These are phyloP conservation scores for Eublepharis macularius DNA, from an alignment of 2,113 vertebrate species.

Conservation along the genomic window DNA sequence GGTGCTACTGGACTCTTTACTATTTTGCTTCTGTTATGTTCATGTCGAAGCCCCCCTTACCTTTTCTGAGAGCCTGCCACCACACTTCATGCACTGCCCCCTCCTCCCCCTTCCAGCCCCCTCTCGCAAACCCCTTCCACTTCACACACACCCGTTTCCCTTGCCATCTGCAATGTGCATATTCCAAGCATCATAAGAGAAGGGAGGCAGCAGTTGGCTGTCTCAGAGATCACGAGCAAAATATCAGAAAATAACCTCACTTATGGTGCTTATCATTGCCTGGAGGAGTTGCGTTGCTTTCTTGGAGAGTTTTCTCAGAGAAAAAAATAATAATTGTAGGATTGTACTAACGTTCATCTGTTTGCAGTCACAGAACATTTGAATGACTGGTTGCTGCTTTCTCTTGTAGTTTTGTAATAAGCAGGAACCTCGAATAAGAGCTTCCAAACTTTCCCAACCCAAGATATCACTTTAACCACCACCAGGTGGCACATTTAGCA, in stretches of 20 bases:
- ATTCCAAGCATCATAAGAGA: background rate
- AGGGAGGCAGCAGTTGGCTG: background rate
- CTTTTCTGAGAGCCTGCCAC: background rate
- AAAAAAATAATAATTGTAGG: rapidly evolving
- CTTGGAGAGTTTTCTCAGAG: constrained; percentile 2
- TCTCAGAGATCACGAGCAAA: background rate
- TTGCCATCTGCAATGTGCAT: background rate
- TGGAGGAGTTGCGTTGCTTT: background rate
- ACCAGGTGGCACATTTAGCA: too few relatives aligned
- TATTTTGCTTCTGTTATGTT: rapidly evolving
- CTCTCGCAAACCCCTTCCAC: background rate
- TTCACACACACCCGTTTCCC: rapidly evolving
- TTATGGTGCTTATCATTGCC: background rate
- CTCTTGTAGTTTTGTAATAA: too few relatives aligned
- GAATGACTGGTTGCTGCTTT: background rate
- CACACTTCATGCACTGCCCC: background rate
- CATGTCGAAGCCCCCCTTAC: background rate
- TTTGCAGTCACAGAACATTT: background rate
- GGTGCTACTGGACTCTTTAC: too few relatives aligned
- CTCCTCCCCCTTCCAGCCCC: rapidly evolving
- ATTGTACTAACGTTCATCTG: background rate
- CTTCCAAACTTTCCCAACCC: too few relatives aligned
- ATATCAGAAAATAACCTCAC: background rate
- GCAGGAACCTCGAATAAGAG: too few relatives aligned
- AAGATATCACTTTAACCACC: too few relatives aligned